Conservation (phyloP, 2,113 vertebrate genomes). For the Oreochromis tanganicae region DNA sequence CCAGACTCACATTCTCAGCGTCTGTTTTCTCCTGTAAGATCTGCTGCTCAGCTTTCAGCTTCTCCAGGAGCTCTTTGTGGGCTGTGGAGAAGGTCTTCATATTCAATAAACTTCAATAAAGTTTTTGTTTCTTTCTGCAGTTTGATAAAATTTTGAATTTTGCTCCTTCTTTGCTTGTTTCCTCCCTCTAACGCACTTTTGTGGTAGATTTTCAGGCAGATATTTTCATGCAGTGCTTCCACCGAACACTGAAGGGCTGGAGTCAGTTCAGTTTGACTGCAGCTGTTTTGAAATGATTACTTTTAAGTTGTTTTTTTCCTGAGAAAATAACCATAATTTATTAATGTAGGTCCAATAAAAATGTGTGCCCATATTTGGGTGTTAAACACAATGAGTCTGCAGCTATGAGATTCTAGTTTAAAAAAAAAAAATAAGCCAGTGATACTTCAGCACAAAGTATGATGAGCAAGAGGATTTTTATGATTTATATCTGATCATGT, state of each 20-base stretch:
- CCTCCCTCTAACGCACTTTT: neutral
- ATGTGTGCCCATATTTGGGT: neutral
- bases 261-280: neutral
- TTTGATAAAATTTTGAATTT: neutral
- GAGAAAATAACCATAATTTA: neutral
- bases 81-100: conserved; percentile 53
- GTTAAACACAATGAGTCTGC: neutral
- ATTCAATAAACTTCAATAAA: neutral
- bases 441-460: neutral
- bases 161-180: neutral
- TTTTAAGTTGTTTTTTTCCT: neutral
- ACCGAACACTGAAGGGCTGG: neutral
- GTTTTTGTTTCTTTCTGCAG: neutral
- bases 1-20: conserved; percentile 4
- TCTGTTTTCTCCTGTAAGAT: neutral
- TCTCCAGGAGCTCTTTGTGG: conserved; percentile 47
- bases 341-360: neutral
- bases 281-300: neutral
- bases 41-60: conserved; percentile 22
- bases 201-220: neutral
- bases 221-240: neutral
- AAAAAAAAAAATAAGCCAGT: neutral
- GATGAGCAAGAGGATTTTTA: neutral
- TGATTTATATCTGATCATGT: neutral
- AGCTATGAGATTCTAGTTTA: neutral